Conservation (phyloP, 2,113 vertebrate genomes). For the Apodemus sylvaticus region DNA sequence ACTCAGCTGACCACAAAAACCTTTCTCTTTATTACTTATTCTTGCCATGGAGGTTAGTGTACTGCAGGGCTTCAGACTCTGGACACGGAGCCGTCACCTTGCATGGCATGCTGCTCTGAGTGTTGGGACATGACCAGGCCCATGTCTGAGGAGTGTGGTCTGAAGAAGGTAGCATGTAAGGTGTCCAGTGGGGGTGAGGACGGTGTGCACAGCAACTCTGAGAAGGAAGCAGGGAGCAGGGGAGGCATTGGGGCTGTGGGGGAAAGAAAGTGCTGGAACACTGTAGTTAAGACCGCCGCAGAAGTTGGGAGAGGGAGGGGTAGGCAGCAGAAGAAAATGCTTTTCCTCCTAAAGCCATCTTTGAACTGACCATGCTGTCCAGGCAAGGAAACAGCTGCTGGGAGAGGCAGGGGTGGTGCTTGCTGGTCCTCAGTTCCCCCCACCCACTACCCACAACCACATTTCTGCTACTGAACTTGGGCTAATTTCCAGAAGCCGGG, state of each 20-base stretch:
- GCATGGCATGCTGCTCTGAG: neutral
- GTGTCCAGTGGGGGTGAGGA: rapidly evolving
- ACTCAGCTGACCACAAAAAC: conserved; percentile 69
- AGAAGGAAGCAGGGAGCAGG: neutral
- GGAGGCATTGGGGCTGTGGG: neutral
- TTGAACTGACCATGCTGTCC: neutral
- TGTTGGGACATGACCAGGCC: neutral
- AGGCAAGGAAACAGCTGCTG: neutral
- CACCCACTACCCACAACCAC: neutral
- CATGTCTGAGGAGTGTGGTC: neutral
- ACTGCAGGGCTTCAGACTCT: conserved; percentile 11
- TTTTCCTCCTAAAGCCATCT: neutral
- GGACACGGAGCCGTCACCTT: neutral
- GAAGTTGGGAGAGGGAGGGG: too few relatives aligned
- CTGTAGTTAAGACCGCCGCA: too few relatives aligned
- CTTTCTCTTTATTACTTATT: neutral
- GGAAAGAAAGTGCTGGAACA: too few relatives aligned
- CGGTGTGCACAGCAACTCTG: neutral
- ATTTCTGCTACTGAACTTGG: conserved; percentile 68
- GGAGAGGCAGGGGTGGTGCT: neutral
- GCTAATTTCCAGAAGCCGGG: conserved; percentile 73
- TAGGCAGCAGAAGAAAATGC: neutral
- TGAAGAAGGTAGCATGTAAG: neutral
- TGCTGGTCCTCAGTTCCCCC: neutral
- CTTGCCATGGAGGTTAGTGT: neutral